Evolutionary conservation across 2,888 invertebrate species (phyloP).

Genomic region (Spisula solida): DNA sequence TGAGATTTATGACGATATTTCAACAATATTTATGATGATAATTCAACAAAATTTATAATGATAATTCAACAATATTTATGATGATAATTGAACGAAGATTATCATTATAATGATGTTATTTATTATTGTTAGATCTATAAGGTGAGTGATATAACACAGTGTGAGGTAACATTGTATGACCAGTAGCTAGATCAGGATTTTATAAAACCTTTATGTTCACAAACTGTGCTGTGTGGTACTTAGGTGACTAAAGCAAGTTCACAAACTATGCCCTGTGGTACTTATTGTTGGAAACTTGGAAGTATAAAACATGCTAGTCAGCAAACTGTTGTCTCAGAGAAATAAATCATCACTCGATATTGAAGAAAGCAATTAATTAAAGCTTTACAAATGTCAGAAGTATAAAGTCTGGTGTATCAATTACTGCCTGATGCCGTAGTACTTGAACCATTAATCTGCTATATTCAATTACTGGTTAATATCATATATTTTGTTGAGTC

Average conservation of each 20-base stretch:
- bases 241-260: not conserved
- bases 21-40: too few relatives aligned
- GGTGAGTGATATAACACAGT: conserved; percentile 38
- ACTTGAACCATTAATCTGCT: too few relatives aligned
- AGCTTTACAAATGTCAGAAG: too few relatives aligned
- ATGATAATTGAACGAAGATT: too few relatives aligned
- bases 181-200: not conserved
- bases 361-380: too few relatives aligned
- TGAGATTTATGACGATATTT: not conserved
- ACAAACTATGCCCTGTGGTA: not conserved
- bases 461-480: too few relatives aligned
- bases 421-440: too few relatives aligned
- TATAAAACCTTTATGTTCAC: not conserved
- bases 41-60: too few relatives aligned
- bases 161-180: conserved; percentile 23
- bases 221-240: not conserved
- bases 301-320: not conserved
- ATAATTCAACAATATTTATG: not conserved
- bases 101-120: too few relatives aligned
- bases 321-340: not conserved
- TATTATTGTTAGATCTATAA: conserved; percentile 39
- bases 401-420: too few relatives aligned
- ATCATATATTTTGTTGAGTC: too few relatives aligned
- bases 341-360: not conserved
- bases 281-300: not conserved